Evolutionary conservation across 2,797 vertebrate genomes (phyloP).

Genomic region (Spinus olivaceus): DNA sequence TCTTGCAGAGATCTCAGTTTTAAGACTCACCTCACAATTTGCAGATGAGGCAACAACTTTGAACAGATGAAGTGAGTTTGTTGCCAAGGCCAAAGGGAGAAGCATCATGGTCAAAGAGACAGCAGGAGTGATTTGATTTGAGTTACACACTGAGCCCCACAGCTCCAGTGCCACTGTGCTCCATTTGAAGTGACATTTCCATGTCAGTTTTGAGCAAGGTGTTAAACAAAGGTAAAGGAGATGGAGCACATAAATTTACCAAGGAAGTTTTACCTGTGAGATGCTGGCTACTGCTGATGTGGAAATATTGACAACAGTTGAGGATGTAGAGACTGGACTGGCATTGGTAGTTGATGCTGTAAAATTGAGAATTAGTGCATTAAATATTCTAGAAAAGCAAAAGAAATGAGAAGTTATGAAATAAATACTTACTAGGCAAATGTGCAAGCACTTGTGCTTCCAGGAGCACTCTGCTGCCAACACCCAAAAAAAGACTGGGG

Average conservation of each 20-base stretch:
- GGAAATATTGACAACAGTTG: conserved; percentile 77
- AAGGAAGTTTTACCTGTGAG: conserved; percentile 73
- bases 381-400: not conserved
- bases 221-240: not conserved
- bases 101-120: not conserved
- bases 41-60: not conserved
- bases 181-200: not conserved
- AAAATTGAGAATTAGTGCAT: conserved; percentile 40
- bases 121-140: not conserved
- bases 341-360: conserved; percentile 77
- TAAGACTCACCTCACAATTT: not conserved
- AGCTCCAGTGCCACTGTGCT: not conserved
- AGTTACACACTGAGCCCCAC: not conserved
- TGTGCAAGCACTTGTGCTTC: not conserved
- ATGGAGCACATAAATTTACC: not conserved
- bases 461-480: not conserved
- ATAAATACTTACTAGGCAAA: not conserved
- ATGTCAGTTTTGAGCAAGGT: fast-evolving
- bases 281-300: conserved; percentile 78
- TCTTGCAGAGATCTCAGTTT: not conserved
- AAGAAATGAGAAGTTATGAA: not conserved
- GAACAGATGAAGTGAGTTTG: not conserved
- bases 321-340: conserved; percentile 76
- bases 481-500: not conserved
- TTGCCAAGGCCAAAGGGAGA: not conserved